These are phyloP conservation scores for Geodia barretti DNA, from an alignment of 37 sponge, comb jelly and placozoan species.

Conservation along the genomic window DNA sequence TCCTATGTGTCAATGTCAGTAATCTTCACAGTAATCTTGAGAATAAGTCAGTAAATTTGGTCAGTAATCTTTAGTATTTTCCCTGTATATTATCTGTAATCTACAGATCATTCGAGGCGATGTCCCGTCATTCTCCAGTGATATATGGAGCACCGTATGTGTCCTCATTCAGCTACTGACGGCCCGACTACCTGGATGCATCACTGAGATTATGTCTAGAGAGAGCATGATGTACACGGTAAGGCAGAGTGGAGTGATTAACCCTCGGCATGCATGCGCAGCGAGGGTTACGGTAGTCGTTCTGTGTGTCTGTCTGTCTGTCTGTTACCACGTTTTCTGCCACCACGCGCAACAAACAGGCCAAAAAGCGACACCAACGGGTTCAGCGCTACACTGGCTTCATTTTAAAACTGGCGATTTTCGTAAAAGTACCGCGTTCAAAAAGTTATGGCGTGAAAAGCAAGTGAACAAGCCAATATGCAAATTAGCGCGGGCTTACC, in stretches of 20 bases:
- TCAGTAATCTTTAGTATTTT: neutral
- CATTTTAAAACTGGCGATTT: no score
- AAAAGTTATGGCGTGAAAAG: no score
- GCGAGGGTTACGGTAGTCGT: neutral
- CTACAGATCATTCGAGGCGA: slow-evolving; percentile 1
- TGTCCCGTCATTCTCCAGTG: slow-evolving; percentile 30
- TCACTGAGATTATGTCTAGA: neutral
- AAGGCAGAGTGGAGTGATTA: slow-evolving; percentile 6
- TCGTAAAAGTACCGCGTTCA: no score
- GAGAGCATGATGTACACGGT: slow-evolving; percentile 16
- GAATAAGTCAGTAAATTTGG: no score
- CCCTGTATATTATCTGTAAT: neutral
- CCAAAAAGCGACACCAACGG: no score
- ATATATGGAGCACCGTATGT: slow-evolving; percentile 57
- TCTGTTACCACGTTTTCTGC: neutral
- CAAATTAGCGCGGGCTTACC: no score
- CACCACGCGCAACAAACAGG: no score
- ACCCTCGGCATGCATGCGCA: no score
- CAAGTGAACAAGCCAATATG: no score
- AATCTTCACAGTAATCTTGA: no score
- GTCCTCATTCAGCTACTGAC: slow-evolving; percentile 53
- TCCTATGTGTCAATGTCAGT: no score
- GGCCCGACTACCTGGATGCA: slow-evolving; percentile 21
- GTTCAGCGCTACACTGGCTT: no score
- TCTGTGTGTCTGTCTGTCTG: slow-evolving; percentile 1